phyloP scores from a whole-genome alignment of 2,888 invertebrate genomes.

The Caenorhabditis sinica region DNA sequence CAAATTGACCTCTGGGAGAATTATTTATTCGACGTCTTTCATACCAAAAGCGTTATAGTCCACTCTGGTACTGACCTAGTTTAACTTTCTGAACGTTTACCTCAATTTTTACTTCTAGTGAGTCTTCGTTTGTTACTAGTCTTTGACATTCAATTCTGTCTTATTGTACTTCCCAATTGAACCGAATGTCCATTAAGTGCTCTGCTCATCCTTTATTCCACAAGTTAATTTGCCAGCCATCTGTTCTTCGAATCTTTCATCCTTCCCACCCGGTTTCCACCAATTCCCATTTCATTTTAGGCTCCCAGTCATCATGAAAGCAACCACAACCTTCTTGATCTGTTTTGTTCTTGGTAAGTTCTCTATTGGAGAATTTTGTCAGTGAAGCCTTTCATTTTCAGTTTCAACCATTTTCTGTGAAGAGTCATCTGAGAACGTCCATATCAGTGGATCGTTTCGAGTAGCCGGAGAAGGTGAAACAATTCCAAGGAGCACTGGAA shows the following conservation, averaged over 20 bases:
- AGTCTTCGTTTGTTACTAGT: too few relatives aligned
- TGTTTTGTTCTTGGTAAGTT: conserved; percentile 4
- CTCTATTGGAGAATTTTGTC: neutral
- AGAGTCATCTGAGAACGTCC: conserved; percentile 48
- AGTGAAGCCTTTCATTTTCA: conserved; percentile 2
- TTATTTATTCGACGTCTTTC: too few relatives aligned
- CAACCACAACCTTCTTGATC: neutral
- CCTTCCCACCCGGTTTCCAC: neutral
- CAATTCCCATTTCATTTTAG: conserved; percentile 29
- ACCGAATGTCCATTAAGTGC: neutral
- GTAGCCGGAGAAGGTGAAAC: conserved; percentile 57
- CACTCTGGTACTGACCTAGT: too few relatives aligned
- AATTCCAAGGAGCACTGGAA: conserved; percentile 22
- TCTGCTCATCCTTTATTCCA: conserved; percentile 13
- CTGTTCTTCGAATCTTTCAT: conserved; percentile 27
- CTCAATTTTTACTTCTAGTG: too few relatives aligned
- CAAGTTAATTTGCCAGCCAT: conserved; percentile 22
- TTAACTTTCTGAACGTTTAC: too few relatives aligned
- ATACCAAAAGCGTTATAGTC: too few relatives aligned
- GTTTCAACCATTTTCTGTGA: neutral
- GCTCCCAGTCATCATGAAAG: neutral
- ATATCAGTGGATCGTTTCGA: conserved; percentile 53
- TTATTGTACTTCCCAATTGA: too few relatives aligned
- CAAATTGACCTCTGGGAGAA: too few relatives aligned
- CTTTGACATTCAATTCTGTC: neutral